Conservation (phyloP, 2,113 vertebrate species). For the Bucco capensis region DNA sequence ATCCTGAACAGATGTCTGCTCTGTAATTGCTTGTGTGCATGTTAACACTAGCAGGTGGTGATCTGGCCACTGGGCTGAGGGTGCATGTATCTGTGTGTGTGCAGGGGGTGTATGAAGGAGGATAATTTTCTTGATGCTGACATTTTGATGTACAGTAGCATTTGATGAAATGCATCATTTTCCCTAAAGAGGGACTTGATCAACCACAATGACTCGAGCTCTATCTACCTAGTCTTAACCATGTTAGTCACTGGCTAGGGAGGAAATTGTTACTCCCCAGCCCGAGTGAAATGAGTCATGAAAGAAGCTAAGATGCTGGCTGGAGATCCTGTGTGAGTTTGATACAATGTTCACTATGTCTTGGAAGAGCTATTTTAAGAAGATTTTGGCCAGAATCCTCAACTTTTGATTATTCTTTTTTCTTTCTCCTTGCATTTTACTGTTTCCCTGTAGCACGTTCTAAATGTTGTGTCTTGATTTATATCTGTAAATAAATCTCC, state of each 20-base stretch:
- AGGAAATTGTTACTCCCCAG: conserved; percentile 66
- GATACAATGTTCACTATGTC: conserved; percentile 69
- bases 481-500: conserved; percentile 69
- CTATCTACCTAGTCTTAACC: background rate
- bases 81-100: background rate
- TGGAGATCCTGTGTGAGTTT: conserved; percentile 40
- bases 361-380: conserved; percentile 71
- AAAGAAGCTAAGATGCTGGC: conserved; percentile 59
- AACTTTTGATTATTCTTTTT: conserved; percentile 60
- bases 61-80: background rate
- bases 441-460: conserved; percentile 56
- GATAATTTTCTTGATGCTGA: background rate
- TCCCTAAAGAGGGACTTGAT: background rate
- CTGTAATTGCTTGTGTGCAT: background rate
- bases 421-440: conserved; percentile 58
- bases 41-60: conserved; percentile 28
- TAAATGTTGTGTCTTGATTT: conserved; percentile 66
- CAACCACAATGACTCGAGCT: background rate
- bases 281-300: conserved; percentile 61
- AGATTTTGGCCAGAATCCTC: conserved; percentile 60
- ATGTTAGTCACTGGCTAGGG: conserved; percentile 28
- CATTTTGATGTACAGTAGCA: background rate
- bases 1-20: conserved; percentile 52
- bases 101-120: background rate
- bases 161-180: background rate